Conservation (phyloP, 1,140 invertebrate genomes). For the Solenopsis invicta region DNA sequence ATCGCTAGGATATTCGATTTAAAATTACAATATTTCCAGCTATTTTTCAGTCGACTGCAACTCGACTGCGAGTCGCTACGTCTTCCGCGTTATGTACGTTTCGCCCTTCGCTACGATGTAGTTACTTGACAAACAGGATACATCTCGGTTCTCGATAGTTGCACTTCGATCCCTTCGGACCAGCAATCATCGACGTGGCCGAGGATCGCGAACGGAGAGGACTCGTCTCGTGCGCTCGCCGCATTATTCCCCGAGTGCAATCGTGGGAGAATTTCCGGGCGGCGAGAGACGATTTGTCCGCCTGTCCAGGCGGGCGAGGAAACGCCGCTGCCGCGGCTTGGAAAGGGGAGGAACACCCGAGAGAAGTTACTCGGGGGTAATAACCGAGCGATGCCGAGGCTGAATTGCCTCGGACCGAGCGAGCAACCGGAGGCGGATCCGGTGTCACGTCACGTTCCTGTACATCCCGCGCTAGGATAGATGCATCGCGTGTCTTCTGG, state of each 20-base stretch:
- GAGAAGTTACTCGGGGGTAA: conserved; percentile 72
- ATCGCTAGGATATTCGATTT: background rate
- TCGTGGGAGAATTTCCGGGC: conserved; percentile 52
- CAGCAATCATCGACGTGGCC: conserved; percentile 50
- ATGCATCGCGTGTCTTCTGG: conserved; percentile 72
- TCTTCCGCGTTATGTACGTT: background rate
- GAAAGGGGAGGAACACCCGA: conserved; percentile 69
- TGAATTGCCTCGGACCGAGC: conserved; percentile 71
- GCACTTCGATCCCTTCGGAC: conserved; percentile 42
- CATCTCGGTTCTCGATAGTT: conserved; percentile 26
- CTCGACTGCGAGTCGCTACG: background rate
- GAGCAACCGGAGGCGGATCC: conserved; percentile 76
- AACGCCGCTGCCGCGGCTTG: conserved; percentile 11
- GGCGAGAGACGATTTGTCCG: conserved; percentile 59
- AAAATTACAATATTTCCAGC: background rate
- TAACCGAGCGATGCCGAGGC: conserved; percentile 70
- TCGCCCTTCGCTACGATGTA: conserved; percentile 7
- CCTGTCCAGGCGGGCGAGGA: conserved; percentile 7
- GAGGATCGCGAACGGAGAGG: conserved; percentile 15
- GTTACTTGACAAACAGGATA: conserved; percentile 50
- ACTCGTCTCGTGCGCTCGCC: background rate
- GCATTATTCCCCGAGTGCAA: conserved; percentile 55
- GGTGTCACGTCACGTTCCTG: conserved; percentile 75
- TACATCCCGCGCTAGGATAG: conserved; percentile 56
- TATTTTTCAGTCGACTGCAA: conserved; percentile 10